Percentiles rank a stretch among this genome's conserved stretches.
phyloP scores from a whole-genome alignment of 2,888 invertebrate species.

The Aphodius granarius region DNA sequence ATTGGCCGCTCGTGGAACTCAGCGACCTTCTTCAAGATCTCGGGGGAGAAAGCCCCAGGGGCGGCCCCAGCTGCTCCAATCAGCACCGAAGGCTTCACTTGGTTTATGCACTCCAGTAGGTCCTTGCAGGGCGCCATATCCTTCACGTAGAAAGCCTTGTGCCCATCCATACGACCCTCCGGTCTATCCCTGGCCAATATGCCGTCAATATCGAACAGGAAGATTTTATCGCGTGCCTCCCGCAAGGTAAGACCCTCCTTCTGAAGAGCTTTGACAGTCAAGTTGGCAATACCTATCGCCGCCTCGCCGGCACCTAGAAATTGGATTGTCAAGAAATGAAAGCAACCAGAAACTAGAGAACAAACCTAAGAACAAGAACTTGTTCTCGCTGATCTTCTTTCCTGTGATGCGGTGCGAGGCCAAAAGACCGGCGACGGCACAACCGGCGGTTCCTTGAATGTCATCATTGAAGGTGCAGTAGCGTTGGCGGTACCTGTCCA shows the following conservation, averaged over 20 bases:
- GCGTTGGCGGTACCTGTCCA: conserved; percentile 85
- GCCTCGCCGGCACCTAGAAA: conserved; percentile 72
- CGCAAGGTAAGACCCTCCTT: conserved; percentile 61
- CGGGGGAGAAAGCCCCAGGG: conserved; percentile 87
- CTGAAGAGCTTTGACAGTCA: conserved; percentile 88
- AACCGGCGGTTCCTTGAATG: conserved; percentile 84
- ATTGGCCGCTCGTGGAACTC: conserved; percentile 84
- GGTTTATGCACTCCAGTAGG: conserved; percentile 77
- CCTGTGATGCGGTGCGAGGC: conserved; percentile 74
- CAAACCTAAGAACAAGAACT: conserved; percentile 90
- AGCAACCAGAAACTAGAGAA: too few relatives aligned
- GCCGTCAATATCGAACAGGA: conserved; percentile 95
- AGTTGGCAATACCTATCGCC: conserved; percentile 65
- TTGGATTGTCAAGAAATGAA: too few relatives aligned
- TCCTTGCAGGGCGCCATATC: conserved; percentile 77
- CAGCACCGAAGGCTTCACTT: conserved; percentile 83
- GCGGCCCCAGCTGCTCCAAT: conserved; percentile 96
- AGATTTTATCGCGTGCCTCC: conserved; percentile 87
- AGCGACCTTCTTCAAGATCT: conserved; percentile 85
- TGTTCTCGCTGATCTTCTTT: conserved; percentile 81
- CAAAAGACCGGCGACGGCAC: conserved; percentile 91
- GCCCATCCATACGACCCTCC: conserved; percentile 67
- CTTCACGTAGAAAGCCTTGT: conserved; percentile 75
- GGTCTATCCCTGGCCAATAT: conserved; percentile 72
- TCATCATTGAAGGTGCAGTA: conserved; percentile 99